A percentile compares a stretch with the other conserved stretches of the same genome.
Conservation (phyloP, 2,888 invertebrate species). For the Petrolisthes manimaculis region DNA sequence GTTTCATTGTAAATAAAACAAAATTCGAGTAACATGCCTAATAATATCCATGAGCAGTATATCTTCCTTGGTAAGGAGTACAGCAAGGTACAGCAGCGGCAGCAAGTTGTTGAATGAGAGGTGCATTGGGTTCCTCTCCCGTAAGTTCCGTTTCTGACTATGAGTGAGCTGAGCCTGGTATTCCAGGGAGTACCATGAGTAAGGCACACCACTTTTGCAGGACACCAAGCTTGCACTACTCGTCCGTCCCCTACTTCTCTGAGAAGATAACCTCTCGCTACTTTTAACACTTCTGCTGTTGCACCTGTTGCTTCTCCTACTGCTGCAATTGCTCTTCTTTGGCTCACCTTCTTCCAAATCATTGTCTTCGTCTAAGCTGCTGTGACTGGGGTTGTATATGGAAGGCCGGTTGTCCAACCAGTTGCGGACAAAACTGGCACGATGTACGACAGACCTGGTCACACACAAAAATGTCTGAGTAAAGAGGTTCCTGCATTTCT, state of each 20-base stretch:
- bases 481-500: too few relatives aligned
- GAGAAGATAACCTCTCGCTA: neutral
- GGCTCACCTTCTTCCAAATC: neutral
- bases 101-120: conserved; percentile 41
- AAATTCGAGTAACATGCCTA: neutral
- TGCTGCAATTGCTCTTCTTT: neutral
- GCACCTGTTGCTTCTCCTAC: neutral
- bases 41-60: conserved; percentile 49
- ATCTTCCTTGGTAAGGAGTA: conserved; percentile 40
- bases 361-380: neutral
- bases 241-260: neutral
- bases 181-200: neutral
- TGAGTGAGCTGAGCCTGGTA: neutral
- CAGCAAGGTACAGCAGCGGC: conserved; percentile 46
- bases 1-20: neutral
- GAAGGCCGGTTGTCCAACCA: neutral
- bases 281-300: neutral
- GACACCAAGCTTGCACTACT: neutral
- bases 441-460: neutral
- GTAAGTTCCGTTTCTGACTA: neutral
- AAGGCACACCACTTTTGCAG: neutral
- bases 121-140: neutral
- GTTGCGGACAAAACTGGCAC: neutral
- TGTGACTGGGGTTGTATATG: neutral
- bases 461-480: too few relatives aligned